Evolutionary conservation across 2,113 vertebrate genomes (phyloP), one percentile per base, ranked within the genome.

Genomic region (Mohoua ochrocephala): DNA sequence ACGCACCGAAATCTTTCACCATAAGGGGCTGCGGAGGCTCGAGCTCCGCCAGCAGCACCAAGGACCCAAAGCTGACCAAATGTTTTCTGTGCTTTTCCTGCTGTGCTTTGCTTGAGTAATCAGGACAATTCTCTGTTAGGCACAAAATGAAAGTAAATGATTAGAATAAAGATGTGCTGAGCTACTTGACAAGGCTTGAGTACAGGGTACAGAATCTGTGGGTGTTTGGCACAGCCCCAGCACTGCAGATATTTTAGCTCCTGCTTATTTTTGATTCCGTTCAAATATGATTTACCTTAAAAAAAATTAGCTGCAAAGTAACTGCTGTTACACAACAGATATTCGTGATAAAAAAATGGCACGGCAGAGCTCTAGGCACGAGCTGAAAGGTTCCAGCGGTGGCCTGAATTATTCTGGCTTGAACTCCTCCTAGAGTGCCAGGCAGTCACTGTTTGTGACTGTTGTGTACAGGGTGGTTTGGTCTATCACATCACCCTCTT

Each of bases 231-330:
- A 94, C 86, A 88, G 85, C 76, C 85, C 85, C 93, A 97, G 92
- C 91, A 95, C 91, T 96, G 96, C 95, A 96, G 96, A 96, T 95
- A 95, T 96, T 96, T 96, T 97, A 94, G 91, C 88, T 92, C 88
- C 75, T 92, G 90, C 83, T 96, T 97, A 97, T 96, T 96, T 97
- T 93, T 96, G 91, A 95, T 92, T 91, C 88, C 60, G 64, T 93
- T 96, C 91, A 94, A 94, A 92, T 96, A 63, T 57, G 91, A 87
- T 76, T 94, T 96, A 96, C 90, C 90, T 94, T 81, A 23, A 73
- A 70, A 70, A 88, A 89, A 89, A 89, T 44, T 33, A 95, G 64
- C 79, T 77, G 85, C 73, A 78, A 88, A 94, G 88, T 73, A 78
- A 37, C 80, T 67, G 67, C 24, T 92, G 76, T 96, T 96, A 94